A percentile compares a stretch with the other conserved stretches of the same genome.
These are phyloP conservation scores for Venustoraphidia nigricollis DNA, from an alignment of 2,888 invertebrate genomes.

Conservation along the genomic window DNA sequence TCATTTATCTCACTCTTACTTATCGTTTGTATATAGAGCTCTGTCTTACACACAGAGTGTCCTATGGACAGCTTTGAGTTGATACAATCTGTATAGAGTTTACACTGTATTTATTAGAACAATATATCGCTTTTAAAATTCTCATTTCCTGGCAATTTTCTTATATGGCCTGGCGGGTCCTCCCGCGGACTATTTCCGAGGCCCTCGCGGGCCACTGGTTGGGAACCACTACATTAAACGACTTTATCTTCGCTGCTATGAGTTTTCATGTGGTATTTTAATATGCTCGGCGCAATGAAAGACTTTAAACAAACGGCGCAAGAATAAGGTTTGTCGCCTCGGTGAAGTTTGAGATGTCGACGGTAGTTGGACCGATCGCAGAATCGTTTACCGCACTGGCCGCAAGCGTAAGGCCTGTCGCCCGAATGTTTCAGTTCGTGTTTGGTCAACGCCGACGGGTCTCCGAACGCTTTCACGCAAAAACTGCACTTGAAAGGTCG, in stretches of 20 bases:
- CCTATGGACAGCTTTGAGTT: too few species aligned
- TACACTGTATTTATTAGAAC: too few species aligned
- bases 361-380: conserved; percentile 15
- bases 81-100: too few species aligned
- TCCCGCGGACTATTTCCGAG: too few species aligned
- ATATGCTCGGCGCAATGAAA: background rate
- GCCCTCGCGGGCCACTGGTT: too few species aligned
- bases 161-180: too few species aligned
- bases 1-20: too few species aligned
- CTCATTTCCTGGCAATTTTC: too few species aligned
- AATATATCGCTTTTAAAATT: too few species aligned
- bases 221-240: too few species aligned
- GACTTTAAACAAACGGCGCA: conserved; percentile 2
- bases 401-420: conserved; percentile 15
- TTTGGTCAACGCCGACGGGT: conserved; percentile 16
- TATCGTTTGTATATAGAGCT: too few species aligned
- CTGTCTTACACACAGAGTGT: too few species aligned
- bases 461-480: conserved; percentile 15
- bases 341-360: conserved; percentile 13
- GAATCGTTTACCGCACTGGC: conserved; percentile 15
- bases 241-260: background rate
- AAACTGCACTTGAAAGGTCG: conserved; percentile 19
- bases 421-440: conserved; percentile 16
- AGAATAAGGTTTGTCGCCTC: conserved; percentile 11
- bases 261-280: background rate